Evolutionary conservation across 2,888 invertebrate genomes (phyloP).

Genomic region (Hoplodrina ambigua): DNA sequence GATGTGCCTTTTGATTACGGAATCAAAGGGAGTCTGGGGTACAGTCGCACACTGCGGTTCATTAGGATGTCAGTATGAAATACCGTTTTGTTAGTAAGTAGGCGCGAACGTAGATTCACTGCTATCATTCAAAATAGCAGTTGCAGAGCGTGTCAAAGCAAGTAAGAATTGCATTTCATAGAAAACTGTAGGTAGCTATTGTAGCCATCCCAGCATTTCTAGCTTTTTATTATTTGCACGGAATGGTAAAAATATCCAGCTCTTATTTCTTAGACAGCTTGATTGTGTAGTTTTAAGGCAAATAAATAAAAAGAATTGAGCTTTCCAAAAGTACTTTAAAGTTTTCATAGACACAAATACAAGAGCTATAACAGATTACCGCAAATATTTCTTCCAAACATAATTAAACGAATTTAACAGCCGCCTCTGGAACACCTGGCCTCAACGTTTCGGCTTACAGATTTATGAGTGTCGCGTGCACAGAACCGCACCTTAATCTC

Average conservation of each 20-base stretch:
- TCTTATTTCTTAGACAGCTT: background rate
- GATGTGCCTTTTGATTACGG: constrained; percentile 63
- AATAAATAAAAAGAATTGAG: background rate
- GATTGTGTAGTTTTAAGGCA: background rate
- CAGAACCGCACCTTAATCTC: constrained; percentile 60
- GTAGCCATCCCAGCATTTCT: background rate
- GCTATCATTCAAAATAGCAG: constrained; percentile 9
- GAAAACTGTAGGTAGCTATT: background rate
- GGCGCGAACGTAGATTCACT: constrained; percentile 1
- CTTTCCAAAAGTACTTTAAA: background rate
- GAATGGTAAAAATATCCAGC: background rate
- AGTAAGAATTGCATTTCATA: background rate
- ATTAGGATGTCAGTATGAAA: constrained; percentile 47
- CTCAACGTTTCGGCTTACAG: constrained; percentile 46
- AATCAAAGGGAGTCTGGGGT: constrained; percentile 52
- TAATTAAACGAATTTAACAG: constrained; percentile 50
- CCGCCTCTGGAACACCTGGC: constrained; percentile 47
- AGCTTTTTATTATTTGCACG: no score
- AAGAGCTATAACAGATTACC: constrained; percentile 1
- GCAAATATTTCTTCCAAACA: constrained; percentile 26
- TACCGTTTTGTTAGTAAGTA: constrained; percentile 40
- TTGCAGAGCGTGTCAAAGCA: background rate
- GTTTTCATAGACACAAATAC: background rate
- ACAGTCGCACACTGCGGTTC: constrained; percentile 50
- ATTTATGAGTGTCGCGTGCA: constrained; percentile 62